Evolutionary conservation across 2,888 invertebrate genomes (phyloP).

Genomic region (Ametastegia equiseti): DNA sequence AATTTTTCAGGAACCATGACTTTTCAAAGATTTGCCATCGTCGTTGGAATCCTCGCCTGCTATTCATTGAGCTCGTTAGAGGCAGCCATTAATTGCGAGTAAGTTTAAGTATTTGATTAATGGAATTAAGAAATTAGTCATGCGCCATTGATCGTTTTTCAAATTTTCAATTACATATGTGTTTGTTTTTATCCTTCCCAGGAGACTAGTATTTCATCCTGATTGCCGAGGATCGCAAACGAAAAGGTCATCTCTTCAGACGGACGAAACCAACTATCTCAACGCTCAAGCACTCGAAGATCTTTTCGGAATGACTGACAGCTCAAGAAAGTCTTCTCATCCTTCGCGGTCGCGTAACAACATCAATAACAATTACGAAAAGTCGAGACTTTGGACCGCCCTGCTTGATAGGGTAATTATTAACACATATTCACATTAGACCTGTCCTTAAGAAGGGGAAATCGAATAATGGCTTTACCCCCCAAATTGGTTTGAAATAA

Average conservation of each 20-base stretch:
- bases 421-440: not conserved
- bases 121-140: not conserved
- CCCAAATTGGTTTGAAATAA: too few species aligned
- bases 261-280: slow-evolving; percentile 15
- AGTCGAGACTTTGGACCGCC: slow-evolving; percentile 52
- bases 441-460: too few species aligned
- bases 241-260: slow-evolving; percentile 52
- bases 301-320: slow-evolving; percentile 30
- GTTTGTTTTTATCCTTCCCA: slow-evolving; percentile 50
- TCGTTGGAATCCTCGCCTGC: slow-evolving; percentile 58
- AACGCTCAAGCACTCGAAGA: slow-evolving; percentile 27
- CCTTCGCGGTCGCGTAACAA: slow-evolving; percentile 26
- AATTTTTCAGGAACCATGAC: slow-evolving; percentile 58
- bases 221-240: slow-evolving; percentile 61
- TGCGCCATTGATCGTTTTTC: not conserved
- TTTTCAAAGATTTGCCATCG: slow-evolving; percentile 57
- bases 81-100: slow-evolving; percentile 58
- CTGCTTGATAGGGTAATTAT: slow-evolving; percentile 43
- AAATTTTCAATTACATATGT: not conserved
- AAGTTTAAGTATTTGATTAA: slow-evolving; percentile 47
- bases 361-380: slow-evolving; percentile 40
- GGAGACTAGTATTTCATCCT: slow-evolving; percentile 63
- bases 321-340: slow-evolving; percentile 16
- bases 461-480: too few species aligned
- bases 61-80: slow-evolving; percentile 54